Percentiles rank a stretch among this genome's conserved stretches.
Conservation (phyloP, 1,140 invertebrate species). For the Bombus superbus region DNA sequence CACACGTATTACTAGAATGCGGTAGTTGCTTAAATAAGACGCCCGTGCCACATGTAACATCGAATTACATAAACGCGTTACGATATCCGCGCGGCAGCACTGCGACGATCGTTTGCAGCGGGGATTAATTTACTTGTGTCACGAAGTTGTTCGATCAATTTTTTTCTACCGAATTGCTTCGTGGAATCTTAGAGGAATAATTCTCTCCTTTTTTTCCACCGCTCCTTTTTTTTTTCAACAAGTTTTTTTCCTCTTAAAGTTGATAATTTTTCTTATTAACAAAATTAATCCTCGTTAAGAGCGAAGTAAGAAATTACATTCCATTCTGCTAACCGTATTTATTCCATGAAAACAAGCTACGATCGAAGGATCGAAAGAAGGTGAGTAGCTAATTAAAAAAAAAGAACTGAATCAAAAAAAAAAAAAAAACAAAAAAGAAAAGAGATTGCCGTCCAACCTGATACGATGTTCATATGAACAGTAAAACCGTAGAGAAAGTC, state of each 20-base stretch:
- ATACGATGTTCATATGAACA: constrained; percentile 23
- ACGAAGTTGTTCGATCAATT: not conserved
- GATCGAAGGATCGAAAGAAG: constrained; percentile 82
- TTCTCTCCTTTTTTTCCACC: not conserved
- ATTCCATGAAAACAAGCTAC: constrained; percentile 83
- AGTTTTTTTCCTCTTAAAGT: not conserved
- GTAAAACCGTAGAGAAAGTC: constrained; percentile 17
- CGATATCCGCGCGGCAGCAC: constrained; percentile 33
- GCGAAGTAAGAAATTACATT: constrained; percentile 42
- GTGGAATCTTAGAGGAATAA: not conserved
- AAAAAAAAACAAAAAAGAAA: constrained; percentile 20
- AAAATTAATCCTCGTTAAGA: constrained; percentile 51
- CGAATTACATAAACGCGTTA: constrained; percentile 31
- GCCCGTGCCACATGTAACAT: constrained; percentile 53
- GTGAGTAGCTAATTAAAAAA: constrained; percentile 76
- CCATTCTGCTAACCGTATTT: constrained; percentile 76
- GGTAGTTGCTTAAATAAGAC: constrained; percentile 71
- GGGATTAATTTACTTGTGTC: constrained; percentile 42
- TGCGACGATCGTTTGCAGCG: constrained; percentile 22
- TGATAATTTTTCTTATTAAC: not conserved
- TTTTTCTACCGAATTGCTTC: not conserved
- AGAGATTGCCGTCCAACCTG: constrained; percentile 22
- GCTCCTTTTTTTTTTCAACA: not conserved
- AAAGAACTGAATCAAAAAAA: not conserved
- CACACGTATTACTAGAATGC: constrained; percentile 59